These are phyloP conservation scores for Lophochroa leadbeateri DNA, from an alignment of 2,113 vertebrate genomes.

Conservation along the genomic window DNA sequence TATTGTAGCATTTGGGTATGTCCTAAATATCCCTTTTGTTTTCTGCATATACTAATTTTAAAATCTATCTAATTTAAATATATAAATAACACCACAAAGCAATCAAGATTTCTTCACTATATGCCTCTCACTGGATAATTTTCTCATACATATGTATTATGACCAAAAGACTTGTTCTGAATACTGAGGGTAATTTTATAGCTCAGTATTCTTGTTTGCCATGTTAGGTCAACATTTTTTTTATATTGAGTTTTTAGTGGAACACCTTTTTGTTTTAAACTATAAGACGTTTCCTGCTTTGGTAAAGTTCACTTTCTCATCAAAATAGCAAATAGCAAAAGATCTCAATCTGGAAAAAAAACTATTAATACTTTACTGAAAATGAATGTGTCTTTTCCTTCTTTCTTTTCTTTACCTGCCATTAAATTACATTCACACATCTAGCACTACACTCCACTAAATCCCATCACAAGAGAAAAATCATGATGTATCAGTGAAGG, in stretches of 20 bases:
- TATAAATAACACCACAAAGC: slow-evolving; percentile 31
- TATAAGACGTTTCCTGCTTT: neutral
- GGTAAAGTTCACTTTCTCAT: neutral
- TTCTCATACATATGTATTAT: slow-evolving; percentile 37
- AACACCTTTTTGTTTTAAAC: neutral
- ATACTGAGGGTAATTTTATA: neutral
- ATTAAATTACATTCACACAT: slow-evolving; percentile 1
- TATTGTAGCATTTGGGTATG: neutral
- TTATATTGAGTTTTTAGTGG: neutral
- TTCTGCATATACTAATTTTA: neutral
- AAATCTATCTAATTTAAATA: slow-evolving; percentile 35
- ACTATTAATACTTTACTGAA: neutral
- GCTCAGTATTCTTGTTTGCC: neutral
- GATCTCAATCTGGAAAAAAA: neutral
- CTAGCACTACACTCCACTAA: neutral
- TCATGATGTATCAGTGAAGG: neutral
- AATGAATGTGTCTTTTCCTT: neutral
- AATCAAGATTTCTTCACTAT: slow-evolving; percentile 24
- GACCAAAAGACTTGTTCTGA: neutral
- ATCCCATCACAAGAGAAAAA: neutral
- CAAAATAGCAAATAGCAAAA: neutral
- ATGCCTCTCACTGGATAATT: neutral
- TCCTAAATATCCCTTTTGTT: slow-evolving; percentile 32
- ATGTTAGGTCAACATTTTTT: neutral
- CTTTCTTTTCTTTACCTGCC: slow-evolving; percentile 14